phyloP scores from a whole-genome alignment of 2,888 invertebrate genomes.

The Ditylenchus weischeri region DNA sequence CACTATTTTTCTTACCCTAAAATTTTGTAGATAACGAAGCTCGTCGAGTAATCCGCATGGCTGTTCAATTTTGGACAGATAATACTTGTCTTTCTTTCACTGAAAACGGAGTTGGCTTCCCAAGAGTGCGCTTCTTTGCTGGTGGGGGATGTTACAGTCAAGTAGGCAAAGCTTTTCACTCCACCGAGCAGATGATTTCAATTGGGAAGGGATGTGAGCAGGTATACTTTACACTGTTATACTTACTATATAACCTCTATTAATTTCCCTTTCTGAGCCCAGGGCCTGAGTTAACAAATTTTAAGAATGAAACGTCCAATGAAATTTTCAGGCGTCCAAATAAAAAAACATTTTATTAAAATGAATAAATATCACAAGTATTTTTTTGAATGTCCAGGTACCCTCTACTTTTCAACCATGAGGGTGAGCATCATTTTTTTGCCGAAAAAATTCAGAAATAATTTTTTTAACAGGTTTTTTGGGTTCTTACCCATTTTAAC shows the following conservation, averaged over 20 bases:
- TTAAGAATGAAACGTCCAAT: too few relatives aligned
- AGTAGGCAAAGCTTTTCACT: constrained; percentile 39
- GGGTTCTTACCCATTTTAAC: too few relatives aligned
- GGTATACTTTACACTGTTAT: constrained; percentile 27
- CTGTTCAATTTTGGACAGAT: constrained; percentile 46
- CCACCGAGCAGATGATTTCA: constrained; percentile 49
- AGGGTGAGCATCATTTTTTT: too few relatives aligned
- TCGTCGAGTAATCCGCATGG: constrained; percentile 27
- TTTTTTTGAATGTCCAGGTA: too few relatives aligned
- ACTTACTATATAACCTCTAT: not conserved
- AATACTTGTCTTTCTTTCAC: constrained; percentile 50
- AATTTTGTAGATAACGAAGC: constrained; percentile 19
- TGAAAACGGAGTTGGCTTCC: constrained; percentile 37
- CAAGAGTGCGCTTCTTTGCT: constrained; percentile 39
- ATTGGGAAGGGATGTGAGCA: constrained; percentile 52
- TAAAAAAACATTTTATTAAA: too few relatives aligned
- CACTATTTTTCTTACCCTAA: not conserved
- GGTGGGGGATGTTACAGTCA: constrained; percentile 51
- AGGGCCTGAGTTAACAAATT: too few relatives aligned
- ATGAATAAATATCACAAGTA: too few relatives aligned
- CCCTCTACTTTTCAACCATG: too few relatives aligned
- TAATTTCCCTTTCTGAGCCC: too few relatives aligned
- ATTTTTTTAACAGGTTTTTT: too few relatives aligned
- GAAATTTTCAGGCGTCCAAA: too few relatives aligned
- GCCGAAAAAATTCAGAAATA: too few relatives aligned